Base-by-base conservation (phyloP, 92 coral and sea anemone genomes). In the Porites rus region DNA sequence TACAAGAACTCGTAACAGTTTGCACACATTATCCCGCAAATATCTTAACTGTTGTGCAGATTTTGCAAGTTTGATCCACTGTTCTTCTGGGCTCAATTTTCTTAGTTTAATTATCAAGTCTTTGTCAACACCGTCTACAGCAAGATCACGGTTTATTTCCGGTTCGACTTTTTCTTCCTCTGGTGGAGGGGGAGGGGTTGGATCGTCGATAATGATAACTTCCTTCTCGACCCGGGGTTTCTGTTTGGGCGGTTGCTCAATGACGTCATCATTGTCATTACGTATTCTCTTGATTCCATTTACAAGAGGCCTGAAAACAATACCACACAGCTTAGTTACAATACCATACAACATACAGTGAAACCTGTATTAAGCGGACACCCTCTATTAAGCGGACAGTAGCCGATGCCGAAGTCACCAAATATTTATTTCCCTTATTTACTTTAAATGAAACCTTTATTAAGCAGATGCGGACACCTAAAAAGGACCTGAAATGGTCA, bases 11-110 rank as follows among this genome's bases (percentile, higher is more conserved):
- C 93, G 92, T 56, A 97, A 81, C 62, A 97, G 89, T 75, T 91
- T 95, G 76, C 95, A 95, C 0, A 95, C 99, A 84, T 97, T 95
- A 19, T 79, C 89, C 6, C 99, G 94, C 21, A 97, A 81, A 13
- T 70, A 58, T 52, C 92, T 91, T 65, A 97, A 87, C 72, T 95
- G 94, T 62, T 91, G 92, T 18, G 91, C 91, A 12, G 92, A 85
- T 31, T 85, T 90, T 10, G 88, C 84, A 9, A 95, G 91, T 63
- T 88, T 87, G 10, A 81, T 86, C 74, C 94, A 88, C 61, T 87
- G 93, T 51, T 93, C 91, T 56, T 78, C 85, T 21, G 72, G 72
- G 24, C 75, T 86, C 81, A 95, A 75, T 68, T 76, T 67, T 10
- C 84, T 72, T 62, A 95, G 75, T 65, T 88, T 90, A 7, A 89